These are phyloP conservation scores for Acleris cristana DNA, from an alignment of 2,888 invertebrate species.

Conservation along the genomic window DNA sequence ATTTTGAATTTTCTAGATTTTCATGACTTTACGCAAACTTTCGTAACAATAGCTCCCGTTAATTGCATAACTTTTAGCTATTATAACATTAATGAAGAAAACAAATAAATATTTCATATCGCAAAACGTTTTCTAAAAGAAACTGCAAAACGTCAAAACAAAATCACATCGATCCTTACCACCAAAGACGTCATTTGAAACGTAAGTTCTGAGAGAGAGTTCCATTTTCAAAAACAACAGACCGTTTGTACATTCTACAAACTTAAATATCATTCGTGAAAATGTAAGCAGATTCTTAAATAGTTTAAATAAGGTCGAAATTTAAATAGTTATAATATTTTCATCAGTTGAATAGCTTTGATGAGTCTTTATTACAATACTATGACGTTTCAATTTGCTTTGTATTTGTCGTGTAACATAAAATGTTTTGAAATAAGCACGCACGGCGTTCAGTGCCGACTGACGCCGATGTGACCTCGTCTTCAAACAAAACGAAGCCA, in stretches of 20 bases:
- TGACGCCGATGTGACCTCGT: no score
- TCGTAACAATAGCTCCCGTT: no score
- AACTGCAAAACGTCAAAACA: slow-evolving; percentile 1
- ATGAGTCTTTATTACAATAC: neutral
- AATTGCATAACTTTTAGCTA: no score
- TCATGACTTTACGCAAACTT: no score
- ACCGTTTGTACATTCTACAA: slow-evolving; percentile 14
- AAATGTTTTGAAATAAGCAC: slow-evolving; percentile 1
- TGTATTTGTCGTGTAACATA: slow-evolving; percentile 5
- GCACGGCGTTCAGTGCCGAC: neutral
- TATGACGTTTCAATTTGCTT: slow-evolving; percentile 13
- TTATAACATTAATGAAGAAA: no score
- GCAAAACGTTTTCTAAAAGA: neutral
- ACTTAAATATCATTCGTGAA: neutral
- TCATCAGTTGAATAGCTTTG: neutral
- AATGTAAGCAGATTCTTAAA: neutral
- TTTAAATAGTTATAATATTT: neutral
- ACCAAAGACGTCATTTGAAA: slow-evolving; percentile 40
- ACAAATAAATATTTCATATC: neutral
- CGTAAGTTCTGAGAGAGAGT: slow-evolving; percentile 37
- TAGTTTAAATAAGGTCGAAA: neutral
- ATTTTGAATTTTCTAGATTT: no score
- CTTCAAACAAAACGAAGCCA: no score
- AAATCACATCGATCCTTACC: slow-evolving; percentile 17
- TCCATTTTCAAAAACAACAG: slow-evolving; percentile 49